A percentile compares a stretch with the other conserved stretches of the same genome.
These are phyloP conservation scores for Aepyceros melampus DNA, from an alignment of 2,113 vertebrate genomes.

Conservation along the genomic window DNA sequence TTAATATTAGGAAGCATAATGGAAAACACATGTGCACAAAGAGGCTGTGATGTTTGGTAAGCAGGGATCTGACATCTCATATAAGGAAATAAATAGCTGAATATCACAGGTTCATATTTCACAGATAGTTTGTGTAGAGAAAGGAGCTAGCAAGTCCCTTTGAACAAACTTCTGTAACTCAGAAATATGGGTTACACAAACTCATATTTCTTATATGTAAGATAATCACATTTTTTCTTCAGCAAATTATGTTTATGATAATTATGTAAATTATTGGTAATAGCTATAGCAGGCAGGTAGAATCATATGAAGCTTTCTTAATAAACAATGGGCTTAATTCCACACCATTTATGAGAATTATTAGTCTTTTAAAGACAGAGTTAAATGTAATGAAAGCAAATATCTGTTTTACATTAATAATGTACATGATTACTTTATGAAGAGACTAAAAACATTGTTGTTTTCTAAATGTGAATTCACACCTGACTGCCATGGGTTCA, in stretches of 20 bases:
- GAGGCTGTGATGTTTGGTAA: neutral
- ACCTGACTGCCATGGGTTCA: neutral
- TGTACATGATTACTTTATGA: neutral
- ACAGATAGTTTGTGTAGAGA: neutral
- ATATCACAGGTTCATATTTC: slow-evolving; percentile 12
- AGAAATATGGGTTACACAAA: neutral
- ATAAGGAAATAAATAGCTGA: neutral
- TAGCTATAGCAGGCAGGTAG: neutral
- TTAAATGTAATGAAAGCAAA: neutral
- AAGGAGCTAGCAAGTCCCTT: neutral
- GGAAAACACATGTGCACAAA: neutral
- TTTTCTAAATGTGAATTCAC: neutral
- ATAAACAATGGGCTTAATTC: neutral
- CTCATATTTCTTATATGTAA: neutral
- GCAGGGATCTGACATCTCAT: neutral
- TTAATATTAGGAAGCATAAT: neutral
- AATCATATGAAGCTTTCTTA: neutral
- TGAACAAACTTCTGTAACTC: neutral
- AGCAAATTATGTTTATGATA: neutral
- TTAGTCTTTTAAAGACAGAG: neutral
- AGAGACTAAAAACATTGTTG: neutral
- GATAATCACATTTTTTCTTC: neutral
- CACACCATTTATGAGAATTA: neutral
- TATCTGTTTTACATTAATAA: neutral
- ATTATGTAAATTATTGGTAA: neutral